Conservation (phyloP, 2,888 invertebrate genomes). For the Agriopis leucophaearia region DNA sequence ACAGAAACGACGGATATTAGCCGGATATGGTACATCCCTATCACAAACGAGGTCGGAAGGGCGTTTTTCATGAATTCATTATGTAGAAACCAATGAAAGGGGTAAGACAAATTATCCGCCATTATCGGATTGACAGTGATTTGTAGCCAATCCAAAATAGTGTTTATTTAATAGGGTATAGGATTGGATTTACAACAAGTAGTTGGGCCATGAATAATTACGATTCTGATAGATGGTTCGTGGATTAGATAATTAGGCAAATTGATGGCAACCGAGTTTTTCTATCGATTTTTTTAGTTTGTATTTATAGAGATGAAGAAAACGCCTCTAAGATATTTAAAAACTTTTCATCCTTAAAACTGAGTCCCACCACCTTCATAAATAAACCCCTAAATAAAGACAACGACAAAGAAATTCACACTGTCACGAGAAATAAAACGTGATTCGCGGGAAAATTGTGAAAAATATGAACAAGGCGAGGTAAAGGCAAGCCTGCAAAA, state of each 20-base stretch:
- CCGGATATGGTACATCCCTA: slow-evolving; percentile 16
- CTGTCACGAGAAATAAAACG: slow-evolving; percentile 50
- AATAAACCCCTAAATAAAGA: slow-evolving; percentile 25
- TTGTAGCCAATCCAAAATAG: slow-evolving; percentile 49
- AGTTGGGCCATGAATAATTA: slow-evolving; percentile 39
- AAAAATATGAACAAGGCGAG: slow-evolving; percentile 56
- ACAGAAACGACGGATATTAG: slow-evolving; percentile 5
- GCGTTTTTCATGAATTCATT: slow-evolving; percentile 48
- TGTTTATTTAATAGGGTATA: slow-evolving; percentile 45
- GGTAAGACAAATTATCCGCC: slow-evolving; percentile 49
- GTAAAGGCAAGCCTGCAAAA: slow-evolving; percentile 56
- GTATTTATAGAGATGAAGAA: no score
- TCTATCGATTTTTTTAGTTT: slow-evolving; percentile 18
- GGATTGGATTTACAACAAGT: slow-evolving; percentile 40
- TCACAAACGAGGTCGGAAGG: slow-evolving; percentile 36
- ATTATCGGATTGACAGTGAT: slow-evolving; percentile 50
- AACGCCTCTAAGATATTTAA: not conserved
- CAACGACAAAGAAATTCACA: slow-evolving; percentile 40
- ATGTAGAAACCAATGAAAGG: slow-evolving; percentile 48
- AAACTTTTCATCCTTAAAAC: not conserved
- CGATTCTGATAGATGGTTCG: slow-evolving; percentile 39
- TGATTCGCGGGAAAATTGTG: slow-evolving; percentile 56
- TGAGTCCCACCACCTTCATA: not conserved
- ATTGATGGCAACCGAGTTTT: slow-evolving; percentile 23
- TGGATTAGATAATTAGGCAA: slow-evolving; percentile 32